A percentile compares a stretch with the other conserved stretches of the same genome.
Conservation (phyloP, 2,113 vertebrate species). For the Eonycteris spelaea region DNA sequence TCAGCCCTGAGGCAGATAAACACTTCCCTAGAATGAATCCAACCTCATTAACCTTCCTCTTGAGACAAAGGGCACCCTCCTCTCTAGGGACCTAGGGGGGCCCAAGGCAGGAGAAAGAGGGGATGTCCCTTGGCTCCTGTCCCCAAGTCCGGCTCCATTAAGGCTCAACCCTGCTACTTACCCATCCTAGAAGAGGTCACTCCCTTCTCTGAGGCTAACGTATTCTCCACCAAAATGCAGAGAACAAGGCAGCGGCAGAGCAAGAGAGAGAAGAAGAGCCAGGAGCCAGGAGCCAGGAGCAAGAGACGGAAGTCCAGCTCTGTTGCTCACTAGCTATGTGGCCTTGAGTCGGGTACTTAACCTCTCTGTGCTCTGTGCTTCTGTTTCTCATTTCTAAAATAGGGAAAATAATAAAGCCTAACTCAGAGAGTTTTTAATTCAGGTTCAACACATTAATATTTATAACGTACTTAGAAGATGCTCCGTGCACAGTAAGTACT, state of each 20-base stretch:
- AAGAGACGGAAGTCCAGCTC: not conserved
- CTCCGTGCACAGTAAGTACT: not conserved
- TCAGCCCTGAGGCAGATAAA: not conserved
- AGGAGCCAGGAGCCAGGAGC: not conserved
- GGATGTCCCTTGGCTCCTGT: fast-evolving
- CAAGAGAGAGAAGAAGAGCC: fast-evolving
- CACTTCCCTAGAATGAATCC: not conserved
- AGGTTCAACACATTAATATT: slow-evolving; percentile 56
- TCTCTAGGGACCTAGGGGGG: fast-evolving
- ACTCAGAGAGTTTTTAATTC: not conserved
- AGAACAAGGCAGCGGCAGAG: too few species aligned
- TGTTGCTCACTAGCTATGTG: not conserved
- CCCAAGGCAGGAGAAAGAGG: too few species aligned
- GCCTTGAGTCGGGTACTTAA: not conserved
- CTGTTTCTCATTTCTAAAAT: not conserved
- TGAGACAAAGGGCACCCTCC: not conserved
- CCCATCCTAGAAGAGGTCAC: not conserved
- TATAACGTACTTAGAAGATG: slow-evolving; percentile 23
- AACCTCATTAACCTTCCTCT: not conserved
- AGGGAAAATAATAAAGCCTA: not conserved
- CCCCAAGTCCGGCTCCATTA: not conserved
- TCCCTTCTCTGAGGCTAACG: not conserved
- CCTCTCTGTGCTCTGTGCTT: slow-evolving; percentile 59
- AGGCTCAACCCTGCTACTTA: not conserved
- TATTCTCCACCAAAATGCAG: not conserved